Evolutionary conservation across 2,113 vertebrate species (phyloP), one percentile per base, ranked within the genome.

Genomic region (Pangasianodon hypophthalmus): DNA sequence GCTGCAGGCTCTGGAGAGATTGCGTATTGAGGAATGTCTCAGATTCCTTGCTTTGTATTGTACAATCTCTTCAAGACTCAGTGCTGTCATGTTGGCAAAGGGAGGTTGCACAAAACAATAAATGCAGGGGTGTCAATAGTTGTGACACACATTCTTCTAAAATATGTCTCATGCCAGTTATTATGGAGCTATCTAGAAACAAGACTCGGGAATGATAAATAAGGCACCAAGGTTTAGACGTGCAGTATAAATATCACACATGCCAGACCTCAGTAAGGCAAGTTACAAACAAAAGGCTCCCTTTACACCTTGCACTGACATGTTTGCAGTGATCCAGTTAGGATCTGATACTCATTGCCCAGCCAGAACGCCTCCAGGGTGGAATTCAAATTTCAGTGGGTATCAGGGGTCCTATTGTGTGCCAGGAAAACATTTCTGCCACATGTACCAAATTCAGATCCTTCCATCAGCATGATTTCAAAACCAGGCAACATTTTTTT

Each of bases 221-320:
- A 54, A 16, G 48, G 32, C 37, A 50, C 54, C 81, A 37, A 37
- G n/a, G n/a, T n/a, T 56, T 82, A 11, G 6, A 58, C 19, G 24
- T 83, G 81, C 54, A 83, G n/a, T 10, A 41, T 21, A 37, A 58
- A 84, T 58, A 32, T 62, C 21, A 26, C 11, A 16, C 54, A 84
- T 62, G 37, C 37, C 82, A 62, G 58, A 46, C 37, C 82, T 29
- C 37, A 46, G 37, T 44, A 19, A 62, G 41, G 37, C 56, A 60
- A 24, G 3, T 62, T 84, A 84, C 9, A 58, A 83, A 60, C 21
- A 56, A 84, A 84, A 62, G 21, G 19, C 37, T 62, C 58, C 0
- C 56, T 84, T 44, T 44, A 84, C 56, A 84, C 37, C 58, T 56
- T 84, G 58, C 52, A 62, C 41, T 26, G 37, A 84, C 81, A 84